These are phyloP conservation scores for Pseudomugil tenellus DNA, from an alignment of 2,797 vertebrate genomes.

Conservation along the genomic window DNA sequence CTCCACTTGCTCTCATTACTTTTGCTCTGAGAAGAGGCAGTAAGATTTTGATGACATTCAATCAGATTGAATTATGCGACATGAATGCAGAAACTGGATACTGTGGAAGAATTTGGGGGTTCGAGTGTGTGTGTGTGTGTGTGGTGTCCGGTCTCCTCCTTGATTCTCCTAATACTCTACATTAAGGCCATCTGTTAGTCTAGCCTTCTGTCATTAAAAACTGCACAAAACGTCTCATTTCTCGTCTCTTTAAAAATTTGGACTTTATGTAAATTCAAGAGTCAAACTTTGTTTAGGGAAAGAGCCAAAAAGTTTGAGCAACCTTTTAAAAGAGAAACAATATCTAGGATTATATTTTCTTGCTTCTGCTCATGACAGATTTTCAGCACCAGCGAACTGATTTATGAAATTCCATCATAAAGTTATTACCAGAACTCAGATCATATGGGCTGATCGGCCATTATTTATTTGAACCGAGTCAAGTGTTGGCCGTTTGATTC, in stretches of 20 bases:
- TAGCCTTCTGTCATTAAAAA: slow-evolving; percentile 36
- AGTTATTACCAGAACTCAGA: slow-evolving; percentile 50
- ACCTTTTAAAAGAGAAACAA: not conserved
- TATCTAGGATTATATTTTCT: not conserved
- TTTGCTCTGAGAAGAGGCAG: slow-evolving; percentile 7
- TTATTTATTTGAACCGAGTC: slow-evolving; percentile 44
- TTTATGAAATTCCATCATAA: slow-evolving; percentile 45
- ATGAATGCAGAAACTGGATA: slow-evolving; percentile 17
- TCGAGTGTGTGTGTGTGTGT: not conserved
- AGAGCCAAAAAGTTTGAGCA: not conserved
- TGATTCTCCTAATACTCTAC: slow-evolving; percentile 19
- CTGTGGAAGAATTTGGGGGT: slow-evolving; percentile 10
- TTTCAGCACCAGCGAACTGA: slow-evolving; percentile 7
- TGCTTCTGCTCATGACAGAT: slow-evolving; percentile 23
- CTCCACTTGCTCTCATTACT: slow-evolving; percentile 19
- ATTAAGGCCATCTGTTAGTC: slow-evolving; percentile 67
- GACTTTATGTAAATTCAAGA: not conserved
- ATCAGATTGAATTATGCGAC: slow-evolving; percentile 14
- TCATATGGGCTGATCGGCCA: slow-evolving; percentile 51
- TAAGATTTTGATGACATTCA: slow-evolving; percentile 24
- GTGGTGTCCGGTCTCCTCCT: slow-evolving; percentile 3
- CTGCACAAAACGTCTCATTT: not conserved
- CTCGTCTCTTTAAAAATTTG: slow-evolving; percentile 5
- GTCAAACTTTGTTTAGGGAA: not conserved
- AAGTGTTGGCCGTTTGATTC: slow-evolving; percentile 32